A percentile compares a stretch with the other conserved stretches of the same genome.
These are phyloP conservation scores for Perdix hodgsoniae DNA, from an alignment of 2,797 vertebrate genomes.

Conservation along the genomic window DNA sequence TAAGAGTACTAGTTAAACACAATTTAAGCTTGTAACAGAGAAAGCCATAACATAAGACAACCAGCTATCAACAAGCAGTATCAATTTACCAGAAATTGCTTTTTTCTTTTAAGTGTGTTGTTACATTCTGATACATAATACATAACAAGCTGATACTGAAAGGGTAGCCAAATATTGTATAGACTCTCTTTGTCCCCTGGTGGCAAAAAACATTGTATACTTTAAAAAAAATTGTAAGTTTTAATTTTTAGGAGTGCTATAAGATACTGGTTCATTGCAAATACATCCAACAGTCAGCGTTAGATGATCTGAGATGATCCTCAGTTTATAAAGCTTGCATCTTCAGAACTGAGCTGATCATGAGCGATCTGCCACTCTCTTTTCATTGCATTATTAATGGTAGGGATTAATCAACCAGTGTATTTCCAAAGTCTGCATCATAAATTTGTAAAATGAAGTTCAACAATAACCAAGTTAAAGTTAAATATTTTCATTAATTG, in stretches of 20 bases:
- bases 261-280: not conserved
- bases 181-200: not conserved
- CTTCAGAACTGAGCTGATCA: not conserved
- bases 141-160: not conserved
- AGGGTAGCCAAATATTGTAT: not conserved
- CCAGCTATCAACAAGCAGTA: not conserved
- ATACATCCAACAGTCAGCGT: not conserved
- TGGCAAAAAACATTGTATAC: too few species aligned
- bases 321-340: not conserved
- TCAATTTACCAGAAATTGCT: not conserved
- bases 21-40: not conserved
- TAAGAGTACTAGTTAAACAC: not conserved
- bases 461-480: not conserved
- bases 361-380: not conserved
- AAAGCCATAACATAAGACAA: too few species aligned
- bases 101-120: not conserved
- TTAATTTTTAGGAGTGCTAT: not conserved
- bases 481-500: not conserved
- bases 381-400: not conserved
- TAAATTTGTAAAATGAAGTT: not conserved
- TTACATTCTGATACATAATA: not conserved
- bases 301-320: not conserved
- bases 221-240: too few species aligned
- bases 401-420: not conserved
- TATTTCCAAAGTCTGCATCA: not conserved